Percentiles rank a stretch among this genome's conserved stretches.
These are phyloP conservation scores for Neostethus bicornis DNA, from an alignment of 2,797 vertebrate species.

Conservation along the genomic window DNA sequence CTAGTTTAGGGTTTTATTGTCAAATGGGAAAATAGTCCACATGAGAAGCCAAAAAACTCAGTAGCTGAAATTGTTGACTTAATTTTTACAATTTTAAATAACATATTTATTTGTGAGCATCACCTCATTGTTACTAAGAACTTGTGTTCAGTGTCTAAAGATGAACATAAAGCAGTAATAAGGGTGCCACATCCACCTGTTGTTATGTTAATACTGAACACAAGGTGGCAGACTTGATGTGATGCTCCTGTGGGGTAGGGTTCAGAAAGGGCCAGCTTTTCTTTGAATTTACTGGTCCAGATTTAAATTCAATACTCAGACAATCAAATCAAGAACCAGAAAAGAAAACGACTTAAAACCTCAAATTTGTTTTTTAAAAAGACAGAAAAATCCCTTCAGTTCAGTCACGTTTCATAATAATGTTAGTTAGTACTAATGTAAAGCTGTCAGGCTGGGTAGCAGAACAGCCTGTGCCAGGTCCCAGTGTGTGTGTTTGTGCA, in stretches of 20 bases:
- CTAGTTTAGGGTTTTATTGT: no score
- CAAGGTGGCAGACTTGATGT: slow-evolving; percentile 64
- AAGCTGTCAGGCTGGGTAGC: slow-evolving; percentile 53
- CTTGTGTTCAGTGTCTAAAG: background rate
- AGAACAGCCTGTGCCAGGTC: slow-evolving; percentile 55
- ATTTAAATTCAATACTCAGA: slow-evolving; percentile 44
- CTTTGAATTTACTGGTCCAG: slow-evolving; percentile 34
- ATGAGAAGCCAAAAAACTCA: no score
- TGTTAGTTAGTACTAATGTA: slow-evolving; percentile 55
- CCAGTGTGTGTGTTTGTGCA: slow-evolving; percentile 57
- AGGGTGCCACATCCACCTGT: background rate
- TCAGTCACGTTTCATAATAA: slow-evolving; percentile 46
- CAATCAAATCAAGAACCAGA: slow-evolving; percentile 1
- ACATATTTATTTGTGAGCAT: background rate
- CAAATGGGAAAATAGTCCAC: no score
- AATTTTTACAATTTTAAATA: background rate
- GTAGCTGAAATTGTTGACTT: no score
- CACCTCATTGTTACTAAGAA: background rate
- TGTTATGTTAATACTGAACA: slow-evolving; percentile 51
- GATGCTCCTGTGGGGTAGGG: slow-evolving; percentile 15
- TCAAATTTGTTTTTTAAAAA: slow-evolving; percentile 33
- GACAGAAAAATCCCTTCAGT: slow-evolving; percentile 36
- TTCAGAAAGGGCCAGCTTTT: slow-evolving; percentile 21
- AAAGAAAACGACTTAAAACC: slow-evolving; percentile 18
- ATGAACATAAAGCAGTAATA: background rate